Percentiles rank a stretch among this genome's conserved stretches.
Conservation (phyloP, 2,113 vertebrate species). For the Propithecus coquereli region DNA sequence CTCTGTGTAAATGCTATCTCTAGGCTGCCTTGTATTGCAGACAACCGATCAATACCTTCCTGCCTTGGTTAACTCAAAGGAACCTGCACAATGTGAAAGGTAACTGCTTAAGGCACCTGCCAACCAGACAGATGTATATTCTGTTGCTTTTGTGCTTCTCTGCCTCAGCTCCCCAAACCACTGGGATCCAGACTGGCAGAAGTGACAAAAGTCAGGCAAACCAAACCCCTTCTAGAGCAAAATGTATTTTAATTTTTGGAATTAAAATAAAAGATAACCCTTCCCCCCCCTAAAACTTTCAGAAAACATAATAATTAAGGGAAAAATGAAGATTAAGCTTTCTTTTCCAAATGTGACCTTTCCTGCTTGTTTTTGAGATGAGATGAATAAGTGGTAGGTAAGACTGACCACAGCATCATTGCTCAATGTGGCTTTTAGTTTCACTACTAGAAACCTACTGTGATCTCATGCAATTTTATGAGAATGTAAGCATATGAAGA, state of each 20-base stretch:
- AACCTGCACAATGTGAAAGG: background rate
- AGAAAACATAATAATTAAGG: background rate
- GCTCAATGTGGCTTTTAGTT: background rate
- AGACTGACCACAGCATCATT: background rate
- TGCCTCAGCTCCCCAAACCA: background rate
- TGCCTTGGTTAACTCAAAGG: background rate
- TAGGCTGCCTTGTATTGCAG: background rate
- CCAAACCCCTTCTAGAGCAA: background rate
- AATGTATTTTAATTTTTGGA: background rate
- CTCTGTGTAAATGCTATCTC: background rate
- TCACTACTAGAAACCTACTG: background rate
- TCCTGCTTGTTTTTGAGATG: background rate
- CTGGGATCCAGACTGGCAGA: background rate
- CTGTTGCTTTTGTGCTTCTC: background rate
- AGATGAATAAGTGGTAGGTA: background rate
- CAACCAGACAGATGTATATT: background rate
- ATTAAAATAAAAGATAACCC: background rate
- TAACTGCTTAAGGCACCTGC: background rate
- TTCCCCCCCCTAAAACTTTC: background rate
- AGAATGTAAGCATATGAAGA: background rate
- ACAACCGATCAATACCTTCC: background rate
- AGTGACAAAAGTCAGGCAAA: background rate
- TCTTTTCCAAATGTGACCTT: background rate
- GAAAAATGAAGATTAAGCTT: background rate
- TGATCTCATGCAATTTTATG: background rate